Percentiles rank a stretch among this genome's conserved stretches.
phyloP scores from a whole-genome alignment of 2,888 invertebrate genomes.

The Eilema depressum region DNA sequence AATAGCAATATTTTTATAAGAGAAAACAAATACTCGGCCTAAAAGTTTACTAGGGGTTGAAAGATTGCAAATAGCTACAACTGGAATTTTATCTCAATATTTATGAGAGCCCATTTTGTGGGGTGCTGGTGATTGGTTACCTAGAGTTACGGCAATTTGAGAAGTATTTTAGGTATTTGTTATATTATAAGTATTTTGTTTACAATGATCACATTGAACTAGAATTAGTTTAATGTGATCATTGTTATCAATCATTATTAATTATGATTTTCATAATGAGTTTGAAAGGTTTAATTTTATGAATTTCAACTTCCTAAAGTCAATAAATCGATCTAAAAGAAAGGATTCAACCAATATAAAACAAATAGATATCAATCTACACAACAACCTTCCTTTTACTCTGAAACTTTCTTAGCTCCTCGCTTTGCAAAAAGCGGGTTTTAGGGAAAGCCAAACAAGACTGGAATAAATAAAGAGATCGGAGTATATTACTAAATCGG shows the following conservation, averaged over 20 bases:
- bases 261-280: too few species aligned
- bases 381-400: slow-evolving; percentile 49
- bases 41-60: slow-evolving; percentile 51
- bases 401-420: slow-evolving; percentile 55
- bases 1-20: slow-evolving; percentile 48
- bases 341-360: slow-evolving; percentile 8
- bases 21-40: slow-evolving; percentile 48
- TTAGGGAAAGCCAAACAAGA: slow-evolving; percentile 56
- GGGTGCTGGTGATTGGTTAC: slow-evolving; percentile 48
- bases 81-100: slow-evolving; percentile 64
- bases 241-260: too few species aligned
- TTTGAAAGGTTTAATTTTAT: too few species aligned
- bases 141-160: slow-evolving; percentile 27
- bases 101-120: slow-evolving; percentile 57
- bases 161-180: slow-evolving; percentile 15
- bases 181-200: neutral
- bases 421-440: slow-evolving; percentile 32
- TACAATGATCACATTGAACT: neutral
- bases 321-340: slow-evolving; percentile 8
- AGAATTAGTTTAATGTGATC: too few species aligned
- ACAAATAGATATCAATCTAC: slow-evolving; percentile 31
- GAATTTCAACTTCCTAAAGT: neutral
- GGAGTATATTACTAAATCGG: slow-evolving; percentile 63
- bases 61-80: slow-evolving; percentile 50
- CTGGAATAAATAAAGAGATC: slow-evolving; percentile 69